These are phyloP conservation scores for Pyrocoelia pectoralis DNA, from an alignment of 2,888 invertebrate species.

Conservation along the genomic window DNA sequence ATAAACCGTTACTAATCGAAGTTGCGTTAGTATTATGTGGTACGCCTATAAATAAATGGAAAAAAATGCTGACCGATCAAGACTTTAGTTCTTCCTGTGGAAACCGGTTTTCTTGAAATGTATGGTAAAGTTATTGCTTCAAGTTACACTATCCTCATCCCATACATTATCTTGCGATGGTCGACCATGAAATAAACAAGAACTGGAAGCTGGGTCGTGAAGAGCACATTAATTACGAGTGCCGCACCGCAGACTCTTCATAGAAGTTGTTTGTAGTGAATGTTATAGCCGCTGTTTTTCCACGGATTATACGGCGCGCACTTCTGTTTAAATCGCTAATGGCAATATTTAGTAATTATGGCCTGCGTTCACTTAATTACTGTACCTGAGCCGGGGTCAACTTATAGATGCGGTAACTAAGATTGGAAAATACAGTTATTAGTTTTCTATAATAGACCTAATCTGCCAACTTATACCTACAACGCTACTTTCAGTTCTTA, in stretches of 20 bases:
- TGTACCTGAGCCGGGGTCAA: background rate
- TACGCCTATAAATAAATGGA: constrained; percentile 28
- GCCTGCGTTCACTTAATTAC: background rate
- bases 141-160: constrained; percentile 20
- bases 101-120: constrained; percentile 36
- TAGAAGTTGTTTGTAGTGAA: constrained; percentile 19
- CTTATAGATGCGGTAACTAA: background rate
- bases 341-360: constrained; percentile 8
- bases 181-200: constrained; percentile 19
- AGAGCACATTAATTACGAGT: constrained; percentile 41
- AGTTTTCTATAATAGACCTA: background rate
- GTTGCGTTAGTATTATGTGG: constrained; percentile 11
- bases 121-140: constrained; percentile 27
- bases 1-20: constrained; percentile 10
- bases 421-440: background rate
- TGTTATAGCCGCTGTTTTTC: constrained; percentile 18
- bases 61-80: constrained; percentile 25
- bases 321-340: constrained; percentile 17
- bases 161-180: constrained; percentile 17
- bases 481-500: background rate
- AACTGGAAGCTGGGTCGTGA: constrained; percentile 34
- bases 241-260: constrained; percentile 12
- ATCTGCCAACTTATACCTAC: background rate
- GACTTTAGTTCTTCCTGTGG: constrained; percentile 40
- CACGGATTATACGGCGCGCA: constrained; percentile 11